Percentiles rank a stretch among this genome's conserved stretches.
These are phyloP conservation scores for Caenorhabditis sp. DNA, from an alignment of 2,888 invertebrate genomes.

Conservation along the genomic window DNA sequence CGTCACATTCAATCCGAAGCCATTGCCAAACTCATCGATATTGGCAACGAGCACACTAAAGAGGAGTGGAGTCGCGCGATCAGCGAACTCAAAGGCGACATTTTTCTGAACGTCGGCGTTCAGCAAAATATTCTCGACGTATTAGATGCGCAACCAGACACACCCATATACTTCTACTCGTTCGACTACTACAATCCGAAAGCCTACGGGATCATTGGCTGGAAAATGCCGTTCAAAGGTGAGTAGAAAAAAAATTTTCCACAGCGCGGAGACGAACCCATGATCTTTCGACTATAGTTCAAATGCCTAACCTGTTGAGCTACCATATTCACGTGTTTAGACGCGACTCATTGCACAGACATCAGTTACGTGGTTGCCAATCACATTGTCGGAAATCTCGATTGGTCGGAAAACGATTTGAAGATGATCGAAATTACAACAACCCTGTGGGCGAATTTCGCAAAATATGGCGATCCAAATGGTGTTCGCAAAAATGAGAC, in stretches of 20 bases:
- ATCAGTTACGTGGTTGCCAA: constrained; percentile 62
- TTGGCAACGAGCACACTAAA: constrained; percentile 30
- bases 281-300: too few species aligned
- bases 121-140: constrained; percentile 36
- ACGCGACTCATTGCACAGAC: constrained; percentile 64
- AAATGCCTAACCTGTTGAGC: too few species aligned
- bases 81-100: constrained; percentile 28
- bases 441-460: constrained; percentile 58
- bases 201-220: constrained; percentile 54
- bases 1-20: constrained; percentile 22
- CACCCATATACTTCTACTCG: constrained; percentile 56
- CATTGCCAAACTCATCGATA: constrained; percentile 25
- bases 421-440: constrained; percentile 57
- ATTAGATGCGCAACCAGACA: constrained; percentile 24
- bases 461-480: constrained; percentile 56
- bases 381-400: constrained; percentile 54
- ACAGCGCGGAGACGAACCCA: too few species aligned
- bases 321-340: too few species aligned
- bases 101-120: constrained; percentile 33
- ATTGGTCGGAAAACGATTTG: constrained; percentile 54
- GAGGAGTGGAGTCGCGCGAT: constrained; percentile 34
- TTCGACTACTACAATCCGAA: constrained; percentile 58
- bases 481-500: constrained; percentile 19
- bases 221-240: constrained; percentile 51
- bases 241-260: not conserved